Conservation (phyloP, 2,888 invertebrate species). For the Euphydryas editha region DNA sequence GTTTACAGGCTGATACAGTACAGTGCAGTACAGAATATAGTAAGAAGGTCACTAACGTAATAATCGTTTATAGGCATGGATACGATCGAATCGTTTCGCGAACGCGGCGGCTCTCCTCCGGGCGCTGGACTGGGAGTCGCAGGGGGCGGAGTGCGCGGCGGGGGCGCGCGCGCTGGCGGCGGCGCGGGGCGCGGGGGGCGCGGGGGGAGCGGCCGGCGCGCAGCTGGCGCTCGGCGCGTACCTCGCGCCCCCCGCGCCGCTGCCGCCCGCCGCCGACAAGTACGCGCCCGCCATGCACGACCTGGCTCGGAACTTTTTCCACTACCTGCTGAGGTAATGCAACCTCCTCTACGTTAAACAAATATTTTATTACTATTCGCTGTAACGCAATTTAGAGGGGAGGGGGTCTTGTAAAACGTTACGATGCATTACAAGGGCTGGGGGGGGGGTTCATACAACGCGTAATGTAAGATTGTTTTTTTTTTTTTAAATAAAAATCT, state of each 20-base stretch:
- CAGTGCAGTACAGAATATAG: too few species aligned
- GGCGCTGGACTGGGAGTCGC: constrained; percentile 90
- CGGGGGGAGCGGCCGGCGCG: constrained; percentile 59
- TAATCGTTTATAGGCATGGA: constrained; percentile 76
- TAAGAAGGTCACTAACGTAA: too few species aligned
- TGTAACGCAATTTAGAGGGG: too few species aligned
- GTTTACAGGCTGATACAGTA: too few species aligned
- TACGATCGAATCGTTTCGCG: constrained; percentile 60
- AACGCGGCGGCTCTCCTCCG: constrained; percentile 72
- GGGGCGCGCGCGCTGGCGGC: constrained; percentile 3
- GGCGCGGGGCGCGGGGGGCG: constrained; percentile 47
- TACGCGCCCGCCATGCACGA: constrained; percentile 91
- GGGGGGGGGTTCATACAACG: too few species aligned
- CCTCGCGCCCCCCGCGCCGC: constrained; percentile 88
- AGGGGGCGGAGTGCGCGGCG: constrained; percentile 88
- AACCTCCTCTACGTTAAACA: background rate
- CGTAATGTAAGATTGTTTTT: too few species aligned
- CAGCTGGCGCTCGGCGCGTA: constrained; percentile 92
- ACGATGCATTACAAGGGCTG: too few species aligned
- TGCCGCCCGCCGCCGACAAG: constrained; percentile 86
- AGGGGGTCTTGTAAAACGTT: too few species aligned
- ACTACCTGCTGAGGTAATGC: constrained; percentile 89
- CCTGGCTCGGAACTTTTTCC: constrained; percentile 93
- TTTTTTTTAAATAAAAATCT: too few species aligned
- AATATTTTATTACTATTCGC: too few species aligned